These are phyloP conservation scores for Pristiophorus japonicus DNA, from an alignment of 2,113 vertebrate genomes.

Conservation along the genomic window DNA sequence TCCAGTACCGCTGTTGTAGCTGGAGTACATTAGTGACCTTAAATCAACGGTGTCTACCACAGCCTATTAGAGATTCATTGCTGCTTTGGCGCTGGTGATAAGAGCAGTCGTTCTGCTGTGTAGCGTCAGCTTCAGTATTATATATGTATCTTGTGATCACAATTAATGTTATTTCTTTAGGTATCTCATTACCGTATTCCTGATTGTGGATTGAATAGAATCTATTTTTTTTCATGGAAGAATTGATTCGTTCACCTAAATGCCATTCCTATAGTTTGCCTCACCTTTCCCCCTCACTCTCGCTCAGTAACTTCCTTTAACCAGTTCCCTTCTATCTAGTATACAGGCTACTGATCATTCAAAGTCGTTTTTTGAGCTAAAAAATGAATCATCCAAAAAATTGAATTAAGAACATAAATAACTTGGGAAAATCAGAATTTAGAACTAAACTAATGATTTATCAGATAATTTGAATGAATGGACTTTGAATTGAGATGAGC, in stretches of 20 bases:
- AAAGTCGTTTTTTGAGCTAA: neutral
- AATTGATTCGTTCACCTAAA: neutral
- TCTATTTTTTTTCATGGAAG: neutral
- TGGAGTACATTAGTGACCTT: neutral
- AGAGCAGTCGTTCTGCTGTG: neutral
- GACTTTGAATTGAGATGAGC: neutral
- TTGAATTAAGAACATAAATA: neutral
- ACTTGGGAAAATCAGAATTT: neutral
- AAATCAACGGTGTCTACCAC: neutral
- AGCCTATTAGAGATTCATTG: neutral
- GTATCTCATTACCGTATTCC: neutral
- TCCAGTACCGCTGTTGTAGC: neutral
- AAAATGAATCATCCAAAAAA: neutral
- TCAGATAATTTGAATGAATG: neutral
- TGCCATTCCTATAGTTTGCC: neutral
- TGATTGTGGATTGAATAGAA: neutral
- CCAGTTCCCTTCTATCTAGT: neutral
- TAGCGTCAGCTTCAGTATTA: no score
- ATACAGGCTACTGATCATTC: neutral
- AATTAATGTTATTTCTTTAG: neutral
- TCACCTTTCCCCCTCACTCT: neutral
- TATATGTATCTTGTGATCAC: neutral
- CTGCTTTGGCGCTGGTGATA: neutral
- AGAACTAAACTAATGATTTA: neutral
- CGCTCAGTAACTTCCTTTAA: neutral